Base-by-base conservation (phyloP, 2,888 invertebrate species). In the Drosophila engyochracea region DNA sequence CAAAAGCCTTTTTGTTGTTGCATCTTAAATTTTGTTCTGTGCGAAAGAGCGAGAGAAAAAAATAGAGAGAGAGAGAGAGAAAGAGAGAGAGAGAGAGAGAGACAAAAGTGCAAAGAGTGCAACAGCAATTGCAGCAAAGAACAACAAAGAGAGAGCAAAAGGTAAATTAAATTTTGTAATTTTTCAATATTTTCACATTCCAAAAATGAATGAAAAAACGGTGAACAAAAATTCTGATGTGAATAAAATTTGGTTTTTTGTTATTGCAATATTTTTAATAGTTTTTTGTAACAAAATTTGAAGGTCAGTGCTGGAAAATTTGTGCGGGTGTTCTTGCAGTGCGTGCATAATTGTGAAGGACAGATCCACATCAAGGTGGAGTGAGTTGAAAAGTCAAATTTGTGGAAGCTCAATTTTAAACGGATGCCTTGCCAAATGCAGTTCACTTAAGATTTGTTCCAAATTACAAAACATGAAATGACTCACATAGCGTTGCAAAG, bases 301-400 rank as follows among this genome's bases (percentile, higher is more conserved):
- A 77, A 77, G 74, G 68, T 68, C 75, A 77, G 75, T 69, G 74
- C 49, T 66, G 52, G 6, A 54, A 70, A 71, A 54, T 16, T 35
- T n/a, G 35, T 30, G 35, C 55, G 63, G 60, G 54, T 63, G 57
- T 37, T 31, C 47, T 47, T 22, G n/a, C 30, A 41, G 44, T 51
- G 49, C 35, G 62, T 54, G 22, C 16, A 41, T 19, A 55, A 22
- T 9, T 41, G 31, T 19, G n/a, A 41, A 25, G 65, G 44, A 4
- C 55, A 28, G 7, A 28, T 44, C 28, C 49, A 19, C 28, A 30
- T 14, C 28, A 9, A 31, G 19, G 6, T 16, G 41, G 22, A 58
- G 22, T 16, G 30, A 41, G 28, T 39, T 28, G 14, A 28, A n/a
- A 2, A 22, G 14, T 16, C 1, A 30, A 30, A 41, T 41, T 9